These are phyloP conservation scores for Melieria omissa DNA, from an alignment of 2,888 invertebrate genomes.

Conservation along the genomic window DNA sequence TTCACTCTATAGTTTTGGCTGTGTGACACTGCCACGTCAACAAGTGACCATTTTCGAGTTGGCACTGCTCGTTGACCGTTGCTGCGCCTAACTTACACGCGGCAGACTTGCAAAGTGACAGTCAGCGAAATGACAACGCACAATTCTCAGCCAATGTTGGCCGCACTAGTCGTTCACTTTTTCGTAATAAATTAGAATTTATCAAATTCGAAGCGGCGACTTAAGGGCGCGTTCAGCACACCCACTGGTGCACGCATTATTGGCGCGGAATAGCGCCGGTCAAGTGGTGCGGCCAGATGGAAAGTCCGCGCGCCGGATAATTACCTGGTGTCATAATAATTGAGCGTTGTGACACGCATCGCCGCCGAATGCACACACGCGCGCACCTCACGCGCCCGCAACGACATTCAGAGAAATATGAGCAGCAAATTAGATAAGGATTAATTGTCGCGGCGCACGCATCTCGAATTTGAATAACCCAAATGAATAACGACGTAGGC, in stretches of 20 bases:
- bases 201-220: conserved; percentile 14
- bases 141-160: no score
- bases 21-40: no score
- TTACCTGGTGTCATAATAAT: conserved; percentile 52
- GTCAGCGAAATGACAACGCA: no score
- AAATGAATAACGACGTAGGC: conserved; percentile 2
- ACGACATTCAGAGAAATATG: conserved; percentile 4
- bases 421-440: conserved; percentile 59
- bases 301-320: conserved; percentile 35
- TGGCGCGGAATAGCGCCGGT: neutral
- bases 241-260: conserved; percentile 16
- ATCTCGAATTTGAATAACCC: conserved; percentile 52
- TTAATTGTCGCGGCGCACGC: conserved; percentile 63
- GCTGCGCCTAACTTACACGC: no score
- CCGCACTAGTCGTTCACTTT: no score
- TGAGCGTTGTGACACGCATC: conserved; percentile 52
- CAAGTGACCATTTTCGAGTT: no score
- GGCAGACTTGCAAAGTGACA: no score
- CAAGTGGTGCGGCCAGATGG: neutral
- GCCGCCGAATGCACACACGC: conserved; percentile 20
- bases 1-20: no score
- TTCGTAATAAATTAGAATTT: conserved; percentile 32
- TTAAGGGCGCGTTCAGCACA: conserved; percentile 10
- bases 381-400: conserved; percentile 13
- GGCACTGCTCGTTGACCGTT: no score